Evolutionary conservation across 2,797 vertebrate genomes (phyloP), one percentile per base, ranked within the genome.

Genomic region (Urophycis tenuis): DNA sequence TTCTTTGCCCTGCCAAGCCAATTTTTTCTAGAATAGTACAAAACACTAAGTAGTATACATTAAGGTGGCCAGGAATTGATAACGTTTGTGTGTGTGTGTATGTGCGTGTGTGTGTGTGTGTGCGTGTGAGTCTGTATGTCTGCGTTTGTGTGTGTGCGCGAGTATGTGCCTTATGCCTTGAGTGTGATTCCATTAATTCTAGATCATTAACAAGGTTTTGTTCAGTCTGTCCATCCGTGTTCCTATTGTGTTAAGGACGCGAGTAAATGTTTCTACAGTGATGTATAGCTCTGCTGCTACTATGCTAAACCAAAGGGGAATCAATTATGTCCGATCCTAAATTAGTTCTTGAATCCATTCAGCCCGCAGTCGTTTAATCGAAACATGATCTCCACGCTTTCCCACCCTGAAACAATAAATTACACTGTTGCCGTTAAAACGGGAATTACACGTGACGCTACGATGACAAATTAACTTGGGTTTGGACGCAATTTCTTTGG

Each of bases 271-370:
- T 74, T 79, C 64, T 79, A 25, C 77, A n/a, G 78, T 77, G 72
- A 74, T 78, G 32, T 79, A 73, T 75, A 64, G 10, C 35, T 81
- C n/a, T 75, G 81, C 83, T 85, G 80, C 81, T 85, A 81, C 32
- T 84, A 81, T 31, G 74, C 35, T 73, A 45, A 75, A 76, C 31
- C 73, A 36, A 31, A 75, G 31, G 49, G 67, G 22, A 75, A 60
- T 71, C 67, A 71, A 69, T 45, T 10, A 78, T 78, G 77, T 79
- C 60, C 41, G 45, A 3, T n/a, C 32, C 80, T 78, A 78, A 75
- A 79, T 77, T 75, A 39, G 53, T 72, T 81, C 53, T 69, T 80
- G 25, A 29, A 81, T 79, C 33, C 74, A 81, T 60, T 29, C 69
- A 73, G 2, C 25, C 31, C 5, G 11, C 39, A 25, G 53, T 60